Percentiles rank a stretch among this genome's conserved stretches.
These are phyloP conservation scores for Biston betularia DNA, from an alignment of 2,888 invertebrate species.

Conservation along the genomic window DNA sequence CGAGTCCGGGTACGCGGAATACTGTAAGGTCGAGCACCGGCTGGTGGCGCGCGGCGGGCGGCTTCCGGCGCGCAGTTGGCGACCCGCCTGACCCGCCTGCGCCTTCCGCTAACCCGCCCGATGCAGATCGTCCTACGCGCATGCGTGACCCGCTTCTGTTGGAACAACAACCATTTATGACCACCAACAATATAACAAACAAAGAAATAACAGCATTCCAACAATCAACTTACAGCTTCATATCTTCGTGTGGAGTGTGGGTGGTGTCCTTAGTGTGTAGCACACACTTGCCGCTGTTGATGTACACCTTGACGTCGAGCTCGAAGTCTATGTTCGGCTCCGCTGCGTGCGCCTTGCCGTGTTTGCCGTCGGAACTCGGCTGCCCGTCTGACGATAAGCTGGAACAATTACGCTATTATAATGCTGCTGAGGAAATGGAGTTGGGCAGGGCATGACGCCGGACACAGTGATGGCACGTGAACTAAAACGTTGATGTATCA, in stretches of 20 bases:
- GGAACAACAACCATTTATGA: not conserved
- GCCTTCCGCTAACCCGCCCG: conserved; percentile 86
- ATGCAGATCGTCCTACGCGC: conserved; percentile 91
- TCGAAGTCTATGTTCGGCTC: conserved; percentile 98
- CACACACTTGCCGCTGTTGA: conserved; percentile 98
- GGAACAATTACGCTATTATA: no score
- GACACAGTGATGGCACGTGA: no score
- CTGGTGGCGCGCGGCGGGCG: conserved; percentile 65
- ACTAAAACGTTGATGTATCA: no score
- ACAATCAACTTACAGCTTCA: conserved; percentile 84
- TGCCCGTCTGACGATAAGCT: conserved; percentile 46
- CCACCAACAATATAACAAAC: no score
- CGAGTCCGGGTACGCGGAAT: conserved; percentile 96
- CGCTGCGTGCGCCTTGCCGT: conserved; percentile 74
- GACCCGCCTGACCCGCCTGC: conserved; percentile 60
- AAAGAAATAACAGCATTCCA: not conserved
- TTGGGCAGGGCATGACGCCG: no score
- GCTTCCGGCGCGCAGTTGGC: conserved; percentile 61
- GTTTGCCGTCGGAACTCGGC: conserved; percentile 60
- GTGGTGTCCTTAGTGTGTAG: conserved; percentile 94
- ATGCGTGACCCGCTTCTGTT: conserved; percentile 81
- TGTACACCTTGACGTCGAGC: conserved; percentile 97
- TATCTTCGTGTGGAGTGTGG: conserved; percentile 84
- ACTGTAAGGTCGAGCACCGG: conserved; percentile 92
- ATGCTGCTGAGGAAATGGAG: no score